These are phyloP conservation scores for Lanius ludovicianus DNA, from an alignment of 2,113 vertebrate species.

Conservation along the genomic window DNA sequence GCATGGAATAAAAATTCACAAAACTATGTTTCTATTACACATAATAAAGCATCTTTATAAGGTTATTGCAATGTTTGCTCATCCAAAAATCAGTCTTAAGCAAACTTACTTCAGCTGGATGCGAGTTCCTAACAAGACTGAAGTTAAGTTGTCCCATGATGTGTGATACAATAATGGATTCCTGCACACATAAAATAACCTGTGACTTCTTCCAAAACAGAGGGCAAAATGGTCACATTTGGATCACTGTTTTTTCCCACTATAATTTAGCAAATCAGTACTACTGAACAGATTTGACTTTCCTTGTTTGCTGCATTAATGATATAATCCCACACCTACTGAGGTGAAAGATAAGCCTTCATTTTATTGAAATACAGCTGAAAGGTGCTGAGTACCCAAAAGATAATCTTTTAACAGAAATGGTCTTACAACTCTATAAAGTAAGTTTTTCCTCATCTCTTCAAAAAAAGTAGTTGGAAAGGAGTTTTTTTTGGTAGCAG, in stretches of 20 bases:
- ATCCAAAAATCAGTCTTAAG: neutral
- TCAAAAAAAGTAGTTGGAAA: neutral
- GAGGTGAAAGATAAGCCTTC: slow-evolving; percentile 34
- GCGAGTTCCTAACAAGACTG: neutral
- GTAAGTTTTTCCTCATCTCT: neutral
- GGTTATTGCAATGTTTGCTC: neutral
- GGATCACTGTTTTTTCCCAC: neutral
- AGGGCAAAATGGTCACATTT: neutral
- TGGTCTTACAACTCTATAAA: neutral
- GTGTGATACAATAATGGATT: neutral
- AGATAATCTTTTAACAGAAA: slow-evolving; percentile 37
- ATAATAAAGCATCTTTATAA: neutral
- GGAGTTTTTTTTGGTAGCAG: neutral
- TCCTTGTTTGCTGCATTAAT: slow-evolving; percentile 35
- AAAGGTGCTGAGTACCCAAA: slow-evolving; percentile 15
- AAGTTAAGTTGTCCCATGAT: neutral
- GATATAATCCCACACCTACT: slow-evolving; percentile 13
- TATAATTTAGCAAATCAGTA: neutral
- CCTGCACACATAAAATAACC: neutral
- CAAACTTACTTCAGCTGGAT: neutral
- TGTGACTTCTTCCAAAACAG: neutral
- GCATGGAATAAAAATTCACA: neutral
- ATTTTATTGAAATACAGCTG: neutral
- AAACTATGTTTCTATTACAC: neutral
- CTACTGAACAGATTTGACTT: neutral